Percentiles rank a stretch among this genome's conserved stretches.
phyloP scores from a whole-genome alignment of 1,140 invertebrate species.

The Zaprionus camerounensis region DNA sequence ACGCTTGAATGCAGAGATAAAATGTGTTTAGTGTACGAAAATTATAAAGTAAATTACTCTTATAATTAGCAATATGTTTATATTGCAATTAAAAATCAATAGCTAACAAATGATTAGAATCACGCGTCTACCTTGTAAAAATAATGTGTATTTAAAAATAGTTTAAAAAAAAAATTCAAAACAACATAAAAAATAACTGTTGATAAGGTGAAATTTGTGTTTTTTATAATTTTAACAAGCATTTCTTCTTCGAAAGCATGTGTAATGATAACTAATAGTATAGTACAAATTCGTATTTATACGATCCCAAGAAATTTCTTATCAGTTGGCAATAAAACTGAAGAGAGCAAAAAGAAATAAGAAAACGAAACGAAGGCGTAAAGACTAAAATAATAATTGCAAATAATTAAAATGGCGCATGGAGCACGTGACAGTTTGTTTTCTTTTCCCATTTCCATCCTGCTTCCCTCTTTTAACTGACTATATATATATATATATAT shows the following conservation, averaged over 20 bases:
- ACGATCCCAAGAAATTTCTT: conserved; percentile 2
- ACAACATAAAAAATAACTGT: neutral
- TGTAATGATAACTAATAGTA: neutral
- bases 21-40: neutral
- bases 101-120: neutral
- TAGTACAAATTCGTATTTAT: too few relatives aligned
- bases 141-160: neutral
- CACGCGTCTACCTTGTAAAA: neutral
- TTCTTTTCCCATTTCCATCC: neutral
- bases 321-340: conserved; percentile 12
- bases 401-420: conserved; percentile 10
- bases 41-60: neutral
- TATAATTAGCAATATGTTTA: neutral
- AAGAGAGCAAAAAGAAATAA: neutral
- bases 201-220: neutral
- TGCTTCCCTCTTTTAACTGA: neutral
- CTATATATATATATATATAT: neutral
- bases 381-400: neutral
- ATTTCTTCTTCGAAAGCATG: neutral
- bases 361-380: neutral
- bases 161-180: neutral
- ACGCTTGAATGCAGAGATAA: neutral
- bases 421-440: conserved; percentile 8
- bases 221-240: neutral
- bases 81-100: neutral